A percentile compares a stretch with the other conserved stretches of the same genome.
phyloP scores from a whole-genome alignment of 2,888 invertebrate species.

The Ormyrus pomaceus region DNA sequence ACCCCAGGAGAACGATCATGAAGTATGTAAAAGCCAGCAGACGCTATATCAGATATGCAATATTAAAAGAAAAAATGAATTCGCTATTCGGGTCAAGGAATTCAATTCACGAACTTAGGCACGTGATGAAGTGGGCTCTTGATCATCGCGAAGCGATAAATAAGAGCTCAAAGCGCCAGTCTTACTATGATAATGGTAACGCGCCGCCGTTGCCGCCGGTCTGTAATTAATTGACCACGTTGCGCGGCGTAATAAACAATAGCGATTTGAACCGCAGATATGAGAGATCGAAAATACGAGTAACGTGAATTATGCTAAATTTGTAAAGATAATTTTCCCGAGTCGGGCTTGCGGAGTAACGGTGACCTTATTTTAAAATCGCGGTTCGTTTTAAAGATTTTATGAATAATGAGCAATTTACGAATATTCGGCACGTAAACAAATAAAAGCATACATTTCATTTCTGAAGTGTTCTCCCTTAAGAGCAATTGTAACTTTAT shows the following conservation, averaged over 20 bases:
- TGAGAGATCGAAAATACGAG: slow-evolving; percentile 4
- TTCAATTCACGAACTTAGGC: slow-evolving; percentile 40
- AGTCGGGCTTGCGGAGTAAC: too few relatives aligned
- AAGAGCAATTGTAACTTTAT: too few relatives aligned
- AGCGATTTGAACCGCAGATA: slow-evolving; percentile 1
- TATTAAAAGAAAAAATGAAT: slow-evolving; percentile 27
- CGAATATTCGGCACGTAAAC: too few relatives aligned
- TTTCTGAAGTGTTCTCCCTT: too few relatives aligned
- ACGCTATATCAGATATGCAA: slow-evolving; percentile 18
- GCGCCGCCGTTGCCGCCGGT: neutral
- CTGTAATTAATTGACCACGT: slow-evolving; percentile 34
- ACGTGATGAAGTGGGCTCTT: slow-evolving; percentile 5
- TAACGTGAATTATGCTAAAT: neutral
- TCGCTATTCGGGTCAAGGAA: slow-evolving; percentile 47
- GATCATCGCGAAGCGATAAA: slow-evolving; percentile 48
- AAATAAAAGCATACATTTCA: too few relatives aligned
- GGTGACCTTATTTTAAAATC: too few relatives aligned
- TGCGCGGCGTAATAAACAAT: slow-evolving; percentile 11
- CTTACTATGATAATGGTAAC: slow-evolving; percentile 25
- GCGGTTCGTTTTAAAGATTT: too few relatives aligned
- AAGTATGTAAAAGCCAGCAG: neutral
- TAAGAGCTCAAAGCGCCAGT: slow-evolving; percentile 18
- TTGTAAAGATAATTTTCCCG: neutral
- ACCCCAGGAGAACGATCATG: neutral
- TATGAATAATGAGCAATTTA: too few relatives aligned